These are phyloP conservation scores for Trissoscelio sp. DNA, from an alignment of 2,888 invertebrate species.

Conservation along the genomic window DNA sequence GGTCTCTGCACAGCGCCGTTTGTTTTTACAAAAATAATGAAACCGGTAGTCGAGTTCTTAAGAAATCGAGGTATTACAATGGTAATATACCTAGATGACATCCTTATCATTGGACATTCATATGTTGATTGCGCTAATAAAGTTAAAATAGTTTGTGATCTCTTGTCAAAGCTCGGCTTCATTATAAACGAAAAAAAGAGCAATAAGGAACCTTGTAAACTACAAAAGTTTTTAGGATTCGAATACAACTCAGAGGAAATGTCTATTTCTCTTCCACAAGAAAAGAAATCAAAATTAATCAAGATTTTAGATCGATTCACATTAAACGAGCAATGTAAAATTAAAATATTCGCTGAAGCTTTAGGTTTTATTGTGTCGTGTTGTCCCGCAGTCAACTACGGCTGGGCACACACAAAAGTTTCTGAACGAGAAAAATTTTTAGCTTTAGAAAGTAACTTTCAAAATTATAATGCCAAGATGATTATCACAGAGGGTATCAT, in stretches of 20 bases:
- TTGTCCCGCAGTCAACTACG: conserved; percentile 37
- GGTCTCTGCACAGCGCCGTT: not conserved
- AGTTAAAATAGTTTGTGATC: not conserved
- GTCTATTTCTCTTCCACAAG: conserved; percentile 8
- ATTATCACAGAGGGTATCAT: not conserved
- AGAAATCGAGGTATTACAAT: not conserved
- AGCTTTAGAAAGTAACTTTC: conserved; percentile 1
- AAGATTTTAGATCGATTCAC: conserved; percentile 14
- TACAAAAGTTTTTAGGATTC: conserved; percentile 26
- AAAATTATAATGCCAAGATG: conserved; percentile 29
- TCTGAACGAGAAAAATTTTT: conserved; percentile 37
- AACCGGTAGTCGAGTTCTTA: not conserved
- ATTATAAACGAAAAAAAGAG: conserved; percentile 16
- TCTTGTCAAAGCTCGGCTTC: not conserved
- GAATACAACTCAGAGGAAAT: conserved; percentile 22
- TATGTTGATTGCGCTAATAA: not conserved
- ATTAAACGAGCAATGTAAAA: conserved; percentile 11
- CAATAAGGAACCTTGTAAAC: not conserved
- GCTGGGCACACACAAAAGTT: conserved; percentile 27
- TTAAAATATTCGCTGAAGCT: conserved; percentile 13
- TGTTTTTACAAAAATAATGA: not conserved
- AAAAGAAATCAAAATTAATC: conserved; percentile 7
- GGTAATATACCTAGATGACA: conserved; percentile 1
- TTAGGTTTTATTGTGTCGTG: conserved; percentile 45
- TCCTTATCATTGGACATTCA: not conserved